Conservation (phyloP, 2,113 vertebrate genomes). For the Thymallus thymallus region DNA sequence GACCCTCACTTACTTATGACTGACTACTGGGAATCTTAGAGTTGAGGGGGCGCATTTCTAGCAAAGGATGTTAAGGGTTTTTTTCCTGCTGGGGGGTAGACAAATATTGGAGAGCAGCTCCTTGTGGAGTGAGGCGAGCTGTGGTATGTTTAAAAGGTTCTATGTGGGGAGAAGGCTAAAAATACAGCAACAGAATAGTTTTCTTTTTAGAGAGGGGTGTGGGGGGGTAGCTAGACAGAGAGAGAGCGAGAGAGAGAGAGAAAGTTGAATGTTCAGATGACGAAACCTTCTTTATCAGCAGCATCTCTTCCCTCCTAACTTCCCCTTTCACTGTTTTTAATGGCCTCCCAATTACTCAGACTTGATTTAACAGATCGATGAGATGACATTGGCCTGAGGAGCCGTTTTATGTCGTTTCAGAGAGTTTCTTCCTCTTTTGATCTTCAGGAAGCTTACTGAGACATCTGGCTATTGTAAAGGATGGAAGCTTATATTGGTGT, state of each 20-base stretch:
- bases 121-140: conserved; percentile 7
- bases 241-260: neutral
- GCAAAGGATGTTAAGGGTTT: conserved; percentile 29
- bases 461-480: conserved; percentile 14
- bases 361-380: neutral
- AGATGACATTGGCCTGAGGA: conserved; percentile 6
- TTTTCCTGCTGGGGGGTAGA: neutral
- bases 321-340: neutral
- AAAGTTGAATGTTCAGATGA: conserved; percentile 3
- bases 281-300: conserved; percentile 1
- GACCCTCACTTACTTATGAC: conserved; percentile 51
- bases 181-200: conserved; percentile 17
- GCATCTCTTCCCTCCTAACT: neutral
- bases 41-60: conserved; percentile 38
- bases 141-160: conserved; percentile 34
- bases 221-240: neutral
- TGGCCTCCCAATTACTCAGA: neutral
- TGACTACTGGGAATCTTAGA: conserved; percentile 58
- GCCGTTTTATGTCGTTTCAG: neutral
- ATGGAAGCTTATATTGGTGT: conserved; percentile 3
- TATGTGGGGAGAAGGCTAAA: conserved; percentile 29
- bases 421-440: neutral
- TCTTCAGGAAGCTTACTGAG: conserved; percentile 12
- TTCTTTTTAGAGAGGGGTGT: too few species aligned
- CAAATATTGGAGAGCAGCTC: neutral